Base-by-base conservation (phyloP, 2,113 vertebrate genomes). In the Tiliqua scincoides region DNA sequence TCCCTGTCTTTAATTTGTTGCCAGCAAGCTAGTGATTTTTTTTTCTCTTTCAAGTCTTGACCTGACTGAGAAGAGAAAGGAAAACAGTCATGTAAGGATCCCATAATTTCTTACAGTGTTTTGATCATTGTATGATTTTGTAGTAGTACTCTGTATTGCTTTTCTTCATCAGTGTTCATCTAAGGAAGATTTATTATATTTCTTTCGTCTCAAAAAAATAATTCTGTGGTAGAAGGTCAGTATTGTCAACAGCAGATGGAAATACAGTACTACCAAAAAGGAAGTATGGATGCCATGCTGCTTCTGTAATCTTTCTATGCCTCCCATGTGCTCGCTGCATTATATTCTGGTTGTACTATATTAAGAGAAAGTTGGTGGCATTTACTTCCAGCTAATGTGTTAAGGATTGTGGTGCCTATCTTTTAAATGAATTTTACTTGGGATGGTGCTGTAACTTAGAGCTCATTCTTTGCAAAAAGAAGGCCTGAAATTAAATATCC, bases 21-120 rank as follows among this genome's bases (percentile, higher is more conserved):
- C 88, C 82, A 90, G 88, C 83, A 88, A 94, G 77, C 87, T 94
- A 88, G 65, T 91, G 84, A 17, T 61, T 37, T 70, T 25, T 57
- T 1, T 65, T 83, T 88, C 86, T 90, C 87, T 89, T 90, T 27
- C 62, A 89, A 74, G 86, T 82, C 73, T 75, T 95, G 85, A 89
- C 85, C 70, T 93, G 82, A 91, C 77, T 87, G 88, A 59, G 85
- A 63, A 91, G 91, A 86, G 89, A 92, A 75, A 92, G 90, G 92
- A 91, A 59, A 37, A 14, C 27, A n/a, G 84, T 30, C 25, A 89
- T 87, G 80, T 85, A 80, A 78, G 52, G 86, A 92, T 79, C 57
- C 79, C 88, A 54, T 72, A 82, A n/a, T 32, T 83, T 15, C 62
- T 21, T 88, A 32, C 18, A 90, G 87, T 14, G 8, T 86, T 25